Evolutionary conservation across 92 coral and sea anemone species (phyloP).

Genomic region (Siderastrea radians): DNA sequence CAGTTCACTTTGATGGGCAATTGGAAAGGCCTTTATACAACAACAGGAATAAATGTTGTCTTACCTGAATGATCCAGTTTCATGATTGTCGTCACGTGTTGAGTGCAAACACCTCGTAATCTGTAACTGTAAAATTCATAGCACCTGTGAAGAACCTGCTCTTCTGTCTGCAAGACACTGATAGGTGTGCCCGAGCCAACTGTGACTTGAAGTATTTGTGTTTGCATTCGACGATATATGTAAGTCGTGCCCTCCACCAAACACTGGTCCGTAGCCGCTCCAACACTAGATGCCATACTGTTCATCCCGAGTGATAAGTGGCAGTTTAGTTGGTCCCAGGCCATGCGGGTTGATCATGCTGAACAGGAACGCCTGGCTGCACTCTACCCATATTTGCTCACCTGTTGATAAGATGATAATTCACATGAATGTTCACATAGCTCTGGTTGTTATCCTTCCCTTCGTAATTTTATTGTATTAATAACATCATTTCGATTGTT

Average conservation of each 20-base stretch:
- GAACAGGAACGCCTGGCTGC: not conserved
- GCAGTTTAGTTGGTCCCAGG: conserved; percentile 3
- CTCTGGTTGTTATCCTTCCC: no score
- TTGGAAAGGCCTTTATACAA: no score
- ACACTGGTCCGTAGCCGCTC: conserved; percentile 44
- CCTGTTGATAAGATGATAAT: no score
- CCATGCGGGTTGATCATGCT: not conserved
- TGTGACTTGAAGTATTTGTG: not conserved
- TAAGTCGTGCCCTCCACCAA: conserved; percentile 55
- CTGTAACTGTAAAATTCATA: conserved; percentile 16
- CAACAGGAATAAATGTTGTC: no score
- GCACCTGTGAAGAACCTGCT: conserved; percentile 45
- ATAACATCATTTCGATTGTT: no score
- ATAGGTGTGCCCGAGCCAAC: conserved; percentile 23
- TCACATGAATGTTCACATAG: no score
- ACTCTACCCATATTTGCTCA: not conserved
- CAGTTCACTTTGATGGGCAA: no score
- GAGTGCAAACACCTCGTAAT: conserved; percentile 55
- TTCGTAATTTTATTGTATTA: no score
- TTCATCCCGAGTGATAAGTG: not conserved
- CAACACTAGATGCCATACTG: not conserved
- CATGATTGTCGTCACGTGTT: not conserved
- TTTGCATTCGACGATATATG: no score
- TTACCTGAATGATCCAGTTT: not conserved
- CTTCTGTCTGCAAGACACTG: conserved; percentile 34